Evolutionary conservation across 2,797 vertebrate species (phyloP), one percentile per base, ranked within the genome.

Genomic region (Selene dorsalis): DNA sequence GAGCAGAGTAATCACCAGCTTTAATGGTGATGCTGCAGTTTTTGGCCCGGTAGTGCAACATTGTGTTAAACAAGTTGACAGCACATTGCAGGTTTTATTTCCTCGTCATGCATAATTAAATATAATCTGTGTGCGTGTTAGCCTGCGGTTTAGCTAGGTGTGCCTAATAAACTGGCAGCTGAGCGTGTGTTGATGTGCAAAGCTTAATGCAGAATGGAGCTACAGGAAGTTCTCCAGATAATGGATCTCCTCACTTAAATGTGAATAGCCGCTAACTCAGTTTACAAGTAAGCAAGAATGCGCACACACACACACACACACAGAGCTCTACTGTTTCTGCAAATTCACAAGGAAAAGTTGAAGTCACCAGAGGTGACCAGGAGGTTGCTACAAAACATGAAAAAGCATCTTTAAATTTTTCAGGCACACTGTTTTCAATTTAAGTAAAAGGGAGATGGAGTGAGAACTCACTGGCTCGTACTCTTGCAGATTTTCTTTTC

Each of bases 231-330:
- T 13, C 2, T 48, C 6, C 2, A 17, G 10, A 30, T 57, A 4
- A 39, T 7, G 26, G 26, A 18, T 11, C 55, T n/a, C 17, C n/a
- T 62, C 39, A 41, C 13, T 41, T 13, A 14, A 39, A 65, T n/a
- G 56, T 69, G 32, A 56, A 35, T 17, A n/a, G 32, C 43, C 9
- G 32, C 43, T 9, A 56, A 17, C 52, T 26, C 10, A 59, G 43
- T 75, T 14, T 52, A n/a, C 45, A 55, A 59, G 61, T 67, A 53
- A 78, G 47, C 26, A 45, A 67, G n/a, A 64, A 68, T 48, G n/a
- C n/a, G 6, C 5, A 45, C 43, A 5, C 16, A 17, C 57, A 12
- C 3, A 48, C 57, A 66, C 48, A 55, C 24, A 64, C 24, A 18
- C 43, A 52, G 39, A 20, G 18, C 45, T 45, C 41, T 14, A 28